phyloP scores from a whole-genome alignment of 2,113 vertebrate species.

The Microtus ochrogaster region DNA sequence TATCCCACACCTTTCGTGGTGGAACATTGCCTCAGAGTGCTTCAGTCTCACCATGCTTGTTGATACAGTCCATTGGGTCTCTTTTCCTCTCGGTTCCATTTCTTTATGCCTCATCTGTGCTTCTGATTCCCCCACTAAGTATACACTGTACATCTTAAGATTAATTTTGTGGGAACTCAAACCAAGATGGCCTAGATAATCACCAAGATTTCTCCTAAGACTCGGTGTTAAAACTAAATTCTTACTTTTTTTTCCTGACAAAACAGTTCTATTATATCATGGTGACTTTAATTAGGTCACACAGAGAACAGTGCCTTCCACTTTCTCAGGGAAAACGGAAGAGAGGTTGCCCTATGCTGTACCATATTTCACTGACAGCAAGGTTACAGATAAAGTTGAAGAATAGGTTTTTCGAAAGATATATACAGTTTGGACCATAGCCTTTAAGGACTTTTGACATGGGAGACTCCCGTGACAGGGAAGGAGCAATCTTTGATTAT shows the following conservation, averaged over 20 bases:
- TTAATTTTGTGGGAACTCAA: neutral
- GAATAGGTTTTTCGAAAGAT: neutral
- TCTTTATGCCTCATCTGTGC: neutral
- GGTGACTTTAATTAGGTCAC: neutral
- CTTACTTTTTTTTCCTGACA: neutral
- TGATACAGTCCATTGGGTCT: neutral
- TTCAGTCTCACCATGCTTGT: neutral
- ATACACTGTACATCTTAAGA: neutral
- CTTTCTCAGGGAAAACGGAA: neutral
- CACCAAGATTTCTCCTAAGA: neutral
- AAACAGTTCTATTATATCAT: neutral
- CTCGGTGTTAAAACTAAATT: neutral
- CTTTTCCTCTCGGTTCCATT: neutral
- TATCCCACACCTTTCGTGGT: neutral
- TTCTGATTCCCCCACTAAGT: neutral
- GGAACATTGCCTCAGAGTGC: neutral
- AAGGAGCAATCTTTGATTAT: conserved; percentile 8
- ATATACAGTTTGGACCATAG: neutral
- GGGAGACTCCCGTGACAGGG: neutral
- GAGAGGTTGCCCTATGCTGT: neutral
- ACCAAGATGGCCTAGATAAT: neutral
- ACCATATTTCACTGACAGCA: neutral
- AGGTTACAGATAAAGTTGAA: neutral
- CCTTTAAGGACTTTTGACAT: neutral
- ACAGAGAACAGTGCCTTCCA: neutral